phyloP scores from a whole-genome alignment of 2,113 vertebrate species.

The Paralichthys olivaceus region DNA sequence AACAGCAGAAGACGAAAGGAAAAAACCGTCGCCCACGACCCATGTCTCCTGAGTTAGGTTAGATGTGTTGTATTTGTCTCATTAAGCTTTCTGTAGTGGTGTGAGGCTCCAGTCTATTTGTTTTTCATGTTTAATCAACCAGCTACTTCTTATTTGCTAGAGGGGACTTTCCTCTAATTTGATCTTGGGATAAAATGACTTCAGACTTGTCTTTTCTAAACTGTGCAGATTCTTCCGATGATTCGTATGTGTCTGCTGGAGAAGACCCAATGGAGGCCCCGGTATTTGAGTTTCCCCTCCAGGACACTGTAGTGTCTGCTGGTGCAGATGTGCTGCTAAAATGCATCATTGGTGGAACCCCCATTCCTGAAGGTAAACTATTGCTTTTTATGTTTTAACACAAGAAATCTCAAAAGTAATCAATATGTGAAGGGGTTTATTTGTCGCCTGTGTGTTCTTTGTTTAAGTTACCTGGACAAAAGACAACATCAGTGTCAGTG shows the following conservation, averaged over 20 bases:
- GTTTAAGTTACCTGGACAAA: slow-evolving; percentile 89
- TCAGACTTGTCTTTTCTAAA: slow-evolving; percentile 24
- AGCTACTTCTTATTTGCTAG: not conserved
- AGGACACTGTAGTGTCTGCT: slow-evolving; percentile 84
- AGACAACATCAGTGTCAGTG: slow-evolving; percentile 81
- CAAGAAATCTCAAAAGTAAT: not conserved
- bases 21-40: slow-evolving; percentile 89
- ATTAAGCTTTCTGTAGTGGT: slow-evolving; percentile 9
- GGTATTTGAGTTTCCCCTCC: slow-evolving; percentile 93
- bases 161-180: not conserved
- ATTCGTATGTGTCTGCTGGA: slow-evolving; percentile 95
- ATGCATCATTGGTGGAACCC: slow-evolving; percentile 92
- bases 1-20: slow-evolving; percentile 85
- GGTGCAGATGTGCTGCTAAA: slow-evolving; percentile 90
- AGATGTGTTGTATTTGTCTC: slow-evolving; percentile 31
- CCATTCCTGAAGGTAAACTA: slow-evolving; percentile 88
- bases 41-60: slow-evolving; percentile 92
- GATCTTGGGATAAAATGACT: not conserved
- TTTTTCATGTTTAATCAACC: slow-evolving; percentile 7
- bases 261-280: slow-evolving; percentile 96
- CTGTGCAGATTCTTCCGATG: slow-evolving; percentile 93
- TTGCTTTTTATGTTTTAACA: not conserved
- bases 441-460: slow-evolving; percentile 30
- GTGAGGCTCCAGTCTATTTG: not conserved
- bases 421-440: not conserved